Conservation (phyloP, 2,797 vertebrate species). For the Sphaeramia orbicularis region DNA sequence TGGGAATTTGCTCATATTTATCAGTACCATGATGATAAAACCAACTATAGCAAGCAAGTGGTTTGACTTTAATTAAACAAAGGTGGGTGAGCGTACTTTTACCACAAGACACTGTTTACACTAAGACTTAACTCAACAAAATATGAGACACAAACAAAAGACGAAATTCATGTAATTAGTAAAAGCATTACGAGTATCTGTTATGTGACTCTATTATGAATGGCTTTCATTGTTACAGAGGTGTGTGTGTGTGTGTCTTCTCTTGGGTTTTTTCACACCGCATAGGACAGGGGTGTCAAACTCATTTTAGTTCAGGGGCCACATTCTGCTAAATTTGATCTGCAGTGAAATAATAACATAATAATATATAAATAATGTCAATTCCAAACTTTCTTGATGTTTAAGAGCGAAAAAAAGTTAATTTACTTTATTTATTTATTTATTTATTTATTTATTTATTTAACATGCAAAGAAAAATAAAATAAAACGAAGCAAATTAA, state of each 20-base stretch:
- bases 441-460: too few species aligned
- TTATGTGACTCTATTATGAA: background rate
- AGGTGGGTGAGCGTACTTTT: background rate
- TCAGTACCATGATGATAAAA: slow-evolving; percentile 8
- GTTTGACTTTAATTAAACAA: slow-evolving; percentile 25
- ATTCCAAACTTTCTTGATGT: too few species aligned
- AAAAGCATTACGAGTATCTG: background rate
- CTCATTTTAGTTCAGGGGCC: too few species aligned
- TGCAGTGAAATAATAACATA: too few species aligned
- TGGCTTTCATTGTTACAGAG: background rate
- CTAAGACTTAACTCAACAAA: slow-evolving; percentile 1
- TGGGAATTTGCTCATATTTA: slow-evolving; percentile 9
- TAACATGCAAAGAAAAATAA: too few species aligned
- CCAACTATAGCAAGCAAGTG: slow-evolving; percentile 20
- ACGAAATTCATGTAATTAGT: background rate
- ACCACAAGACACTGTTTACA: background rate
- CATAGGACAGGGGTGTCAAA: too few species aligned
- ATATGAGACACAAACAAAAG: background rate
- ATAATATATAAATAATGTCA: too few species aligned
- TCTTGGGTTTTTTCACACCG: too few species aligned
- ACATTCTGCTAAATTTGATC: too few species aligned
- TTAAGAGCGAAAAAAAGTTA: too few species aligned
- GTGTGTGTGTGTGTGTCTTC: background rate
- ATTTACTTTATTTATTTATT: too few species aligned
- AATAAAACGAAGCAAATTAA: too few species aligned